A percentile compares a stretch with the other conserved stretches of the same genome.
Evolutionary conservation across 2,888 invertebrate species (phyloP).

Genomic region (Ceramica pisi): DNA sequence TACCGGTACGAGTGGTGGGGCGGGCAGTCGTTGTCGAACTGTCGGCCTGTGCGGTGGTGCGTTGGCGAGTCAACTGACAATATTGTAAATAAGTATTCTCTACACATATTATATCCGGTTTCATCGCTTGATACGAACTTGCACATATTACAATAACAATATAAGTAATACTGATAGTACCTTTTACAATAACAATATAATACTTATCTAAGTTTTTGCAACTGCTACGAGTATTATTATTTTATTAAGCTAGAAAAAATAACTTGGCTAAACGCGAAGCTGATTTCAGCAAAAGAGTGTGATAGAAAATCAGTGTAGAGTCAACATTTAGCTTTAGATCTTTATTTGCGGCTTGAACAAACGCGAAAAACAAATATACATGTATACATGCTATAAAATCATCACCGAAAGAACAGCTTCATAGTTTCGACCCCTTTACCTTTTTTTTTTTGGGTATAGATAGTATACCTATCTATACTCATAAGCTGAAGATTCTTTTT

Average conservation of each 20-base stretch:
- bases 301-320: not conserved
- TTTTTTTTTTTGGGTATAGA: too few species aligned
- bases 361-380: not conserved
- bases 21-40: too few species aligned
- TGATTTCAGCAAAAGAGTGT: not conserved
- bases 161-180: not conserved
- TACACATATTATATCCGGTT: conserved; percentile 15
- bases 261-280: not conserved
- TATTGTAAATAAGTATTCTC: too few species aligned
- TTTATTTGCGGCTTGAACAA: conserved; percentile 2
- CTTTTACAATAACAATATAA: not conserved
- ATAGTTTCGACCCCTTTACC: not conserved
- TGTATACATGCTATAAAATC: conserved; percentile 3
- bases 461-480: too few species aligned
- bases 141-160: conserved; percentile 4
- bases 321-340: not conserved
- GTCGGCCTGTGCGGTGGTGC: too few species aligned
- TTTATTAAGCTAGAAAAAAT: not conserved
- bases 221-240: conserved; percentile 4
- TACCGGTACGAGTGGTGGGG: too few species aligned
- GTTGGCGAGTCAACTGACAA: too few species aligned
- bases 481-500: too few species aligned
- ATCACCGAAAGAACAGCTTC: not conserved
- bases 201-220: conserved; percentile 15
- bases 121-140: not conserved